Base-by-base conservation (phyloP, 1,140 invertebrate genomes). In the Euwallacea fornicatus region DNA sequence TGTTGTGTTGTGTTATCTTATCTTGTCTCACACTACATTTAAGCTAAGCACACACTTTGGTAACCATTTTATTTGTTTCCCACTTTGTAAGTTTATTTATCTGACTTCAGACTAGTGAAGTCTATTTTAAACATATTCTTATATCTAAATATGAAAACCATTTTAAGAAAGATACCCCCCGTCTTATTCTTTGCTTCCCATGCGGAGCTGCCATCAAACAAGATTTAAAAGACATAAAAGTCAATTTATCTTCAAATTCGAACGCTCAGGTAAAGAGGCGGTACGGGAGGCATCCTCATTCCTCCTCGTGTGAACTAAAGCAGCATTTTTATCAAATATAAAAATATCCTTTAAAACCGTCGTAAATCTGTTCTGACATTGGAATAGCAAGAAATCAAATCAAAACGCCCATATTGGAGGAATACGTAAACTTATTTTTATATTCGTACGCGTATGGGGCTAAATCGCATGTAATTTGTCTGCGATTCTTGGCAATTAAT, bases 201-300 rank as follows among this genome's bases (percentile, higher is more conserved):
- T 66, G 33, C 53, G 46, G 21, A 33, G 21, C 21, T 33, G 21
- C 21, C 21, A 33, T 33, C 21, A 33, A 33, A 66, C 64, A 55
- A 66, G 64, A 66, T 66, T 66, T 66, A 66, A 66, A 66, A 66
- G 64, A 66, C 64, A 66, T 66, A 66, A 66, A 66, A 66, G 64
- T 66, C 64, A 66, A 66, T 66, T 66, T 66, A 66, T 66, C 64
- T 66, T 55, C 64, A 66, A 66, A 66, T 66, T 66, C 64, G 58
- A 66, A 66, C 64, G 64, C 53, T 66, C 53, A 55, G 53, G 64
- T 55, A 56, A 66, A 66, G 64, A 58, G 42, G 42, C 53, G 42
- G 63, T 56, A 33, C 21, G 21, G 21, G 21, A 33, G 21, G 21
- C 21, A 33, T 15, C 46, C 43, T 21, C 47, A 65, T 13, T 65